Evolutionary conservation across 2,888 invertebrate genomes (phyloP).

Genomic region (Prenolepis imparis): DNA sequence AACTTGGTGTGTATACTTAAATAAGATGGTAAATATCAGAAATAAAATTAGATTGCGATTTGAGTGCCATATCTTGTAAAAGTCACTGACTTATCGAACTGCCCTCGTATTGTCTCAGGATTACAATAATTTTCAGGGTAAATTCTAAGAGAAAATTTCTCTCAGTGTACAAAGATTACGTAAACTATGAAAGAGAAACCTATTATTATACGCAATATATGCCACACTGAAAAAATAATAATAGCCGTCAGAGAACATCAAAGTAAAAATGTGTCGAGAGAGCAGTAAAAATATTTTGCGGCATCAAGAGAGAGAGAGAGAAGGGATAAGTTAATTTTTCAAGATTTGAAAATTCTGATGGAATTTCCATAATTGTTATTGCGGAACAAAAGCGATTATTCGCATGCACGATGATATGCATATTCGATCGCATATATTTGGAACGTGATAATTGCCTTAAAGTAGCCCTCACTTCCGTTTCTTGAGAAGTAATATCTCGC

Average conservation of each 20-base stretch:
- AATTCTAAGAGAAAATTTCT: too few species aligned
- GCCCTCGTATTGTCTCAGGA: too few species aligned
- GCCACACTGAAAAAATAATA: not conserved
- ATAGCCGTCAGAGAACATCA: not conserved
- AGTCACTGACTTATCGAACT: too few species aligned
- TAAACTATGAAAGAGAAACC: not conserved
- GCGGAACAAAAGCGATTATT: slow-evolving; percentile 1
- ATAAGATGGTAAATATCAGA: too few species aligned
- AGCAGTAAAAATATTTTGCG: not conserved
- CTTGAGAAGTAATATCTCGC: not conserved
- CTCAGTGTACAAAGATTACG: too few species aligned
- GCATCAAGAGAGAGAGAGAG: not conserved
- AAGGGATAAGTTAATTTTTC: not conserved
- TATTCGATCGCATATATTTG: slow-evolving; percentile 3
- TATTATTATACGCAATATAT: not conserved
- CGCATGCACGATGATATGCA: slow-evolving; percentile 16
- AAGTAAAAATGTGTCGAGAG: not conserved
- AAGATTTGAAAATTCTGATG: not conserved
- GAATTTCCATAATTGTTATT: not conserved
- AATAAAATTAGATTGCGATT: too few species aligned
- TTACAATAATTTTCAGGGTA: too few species aligned
- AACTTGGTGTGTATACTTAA: too few species aligned
- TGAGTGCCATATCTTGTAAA: too few species aligned
- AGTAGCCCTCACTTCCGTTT: not conserved
- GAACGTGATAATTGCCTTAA: slow-evolving; percentile 1